Evolutionary conservation across 2,113 vertebrate genomes (phyloP).

Genomic region (Thinocorus orbignyianus): DNA sequence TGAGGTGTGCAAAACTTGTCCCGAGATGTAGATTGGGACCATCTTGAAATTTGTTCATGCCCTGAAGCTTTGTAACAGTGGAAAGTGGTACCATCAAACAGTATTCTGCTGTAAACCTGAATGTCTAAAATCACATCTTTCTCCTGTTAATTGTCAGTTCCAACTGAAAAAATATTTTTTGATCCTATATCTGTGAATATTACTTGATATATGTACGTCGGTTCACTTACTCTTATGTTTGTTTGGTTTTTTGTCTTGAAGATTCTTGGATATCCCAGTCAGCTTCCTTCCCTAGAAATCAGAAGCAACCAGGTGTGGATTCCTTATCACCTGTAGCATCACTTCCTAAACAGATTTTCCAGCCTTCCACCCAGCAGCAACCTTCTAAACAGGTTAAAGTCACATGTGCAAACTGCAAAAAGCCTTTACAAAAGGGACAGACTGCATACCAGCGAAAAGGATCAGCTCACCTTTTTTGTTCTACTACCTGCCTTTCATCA

Average conservation of each 20-base stretch:
- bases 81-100: neutral
- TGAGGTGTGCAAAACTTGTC: neutral
- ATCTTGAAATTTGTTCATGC: neutral
- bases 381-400: slow-evolving; percentile 94
- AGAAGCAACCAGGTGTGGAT: slow-evolving; percentile 93
- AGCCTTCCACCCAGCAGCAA: slow-evolving; percentile 84
- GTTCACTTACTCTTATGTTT: neutral
- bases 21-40: neutral
- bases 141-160: neutral
- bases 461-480: slow-evolving; percentile 96
- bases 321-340: slow-evolving; percentile 90
- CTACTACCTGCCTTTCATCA: slow-evolving; percentile 93
- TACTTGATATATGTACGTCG: neutral
- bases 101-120: neutral
- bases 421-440: slow-evolving; percentile 96
- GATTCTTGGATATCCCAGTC: slow-evolving; percentile 99
- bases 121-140: neutral
- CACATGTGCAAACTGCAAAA: slow-evolving; percentile 97
- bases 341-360: slow-evolving; percentile 90
- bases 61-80: neutral
- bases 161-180: neutral
- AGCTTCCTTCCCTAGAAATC: slow-evolving; percentile 94
- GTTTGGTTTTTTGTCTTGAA: slow-evolving; percentile 69
- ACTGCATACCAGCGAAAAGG: slow-evolving; percentile 98
- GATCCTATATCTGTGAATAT: neutral